phyloP scores from a whole-genome alignment of 35 echinoderm and acorn worm species.

The Lytechinus variegatus region DNA sequence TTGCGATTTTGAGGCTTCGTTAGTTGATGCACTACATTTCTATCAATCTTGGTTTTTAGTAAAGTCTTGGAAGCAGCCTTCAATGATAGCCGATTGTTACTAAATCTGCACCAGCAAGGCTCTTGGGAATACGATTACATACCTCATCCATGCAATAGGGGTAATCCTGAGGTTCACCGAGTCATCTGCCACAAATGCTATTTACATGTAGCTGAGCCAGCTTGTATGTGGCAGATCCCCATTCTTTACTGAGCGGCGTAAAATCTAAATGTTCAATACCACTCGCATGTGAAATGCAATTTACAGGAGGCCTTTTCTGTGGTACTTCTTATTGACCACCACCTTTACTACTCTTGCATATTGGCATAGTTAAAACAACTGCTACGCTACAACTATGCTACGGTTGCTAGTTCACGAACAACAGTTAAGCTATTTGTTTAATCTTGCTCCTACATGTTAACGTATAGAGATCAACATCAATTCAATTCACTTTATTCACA shows the following conservation, averaged over 20 bases:
- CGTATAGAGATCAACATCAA: too few relatives aligned
- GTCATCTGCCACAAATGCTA: neutral
- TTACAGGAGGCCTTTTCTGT: constrained; percentile 8
- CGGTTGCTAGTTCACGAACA: too few relatives aligned
- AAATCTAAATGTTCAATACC: constrained; percentile 38
- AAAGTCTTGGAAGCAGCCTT: constrained; percentile 62
- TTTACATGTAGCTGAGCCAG: neutral
- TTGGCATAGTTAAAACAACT: too few relatives aligned
- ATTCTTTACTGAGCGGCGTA: neutral
- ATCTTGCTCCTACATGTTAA: too few relatives aligned
- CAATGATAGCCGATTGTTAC: constrained; percentile 51
- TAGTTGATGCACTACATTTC: constrained; percentile 24
- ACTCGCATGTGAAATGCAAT: constrained; percentile 53
- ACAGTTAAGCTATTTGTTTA: too few relatives aligned
- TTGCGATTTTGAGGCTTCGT: constrained; percentile 53
- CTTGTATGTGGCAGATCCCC: too few relatives aligned
- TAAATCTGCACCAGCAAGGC: constrained; percentile 63
- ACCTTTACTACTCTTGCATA: neutral
- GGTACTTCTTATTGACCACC: constrained; percentile 2
- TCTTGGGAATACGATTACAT: constrained; percentile 49
- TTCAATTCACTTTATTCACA: too few relatives aligned
- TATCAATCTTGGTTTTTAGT: constrained; percentile 62
- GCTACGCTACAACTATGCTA: too few relatives aligned
- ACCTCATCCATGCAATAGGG: constrained; percentile 65
- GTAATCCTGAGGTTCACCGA: constrained; percentile 55